Percentiles rank a stretch among this genome's conserved stretches.
phyloP scores from a whole-genome alignment of 2,888 invertebrate species.

The Stegophylla sp. region DNA sequence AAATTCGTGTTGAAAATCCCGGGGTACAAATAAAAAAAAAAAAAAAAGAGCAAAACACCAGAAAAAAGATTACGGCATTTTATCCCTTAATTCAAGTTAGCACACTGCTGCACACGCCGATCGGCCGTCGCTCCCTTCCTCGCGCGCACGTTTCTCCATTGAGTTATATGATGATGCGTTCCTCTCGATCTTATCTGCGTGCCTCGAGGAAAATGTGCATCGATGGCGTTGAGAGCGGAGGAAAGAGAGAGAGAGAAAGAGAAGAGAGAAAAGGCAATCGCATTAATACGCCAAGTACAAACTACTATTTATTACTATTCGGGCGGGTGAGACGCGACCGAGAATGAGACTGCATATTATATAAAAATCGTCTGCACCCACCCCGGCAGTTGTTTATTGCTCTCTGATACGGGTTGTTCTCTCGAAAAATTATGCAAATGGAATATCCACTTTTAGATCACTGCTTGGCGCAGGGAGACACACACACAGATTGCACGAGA shows the following conservation, averaged over 20 bases:
- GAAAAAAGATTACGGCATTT: conserved; percentile 50
- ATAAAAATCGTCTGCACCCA: conserved; percentile 56
- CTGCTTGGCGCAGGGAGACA: not conserved
- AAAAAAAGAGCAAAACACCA: conserved; percentile 11
- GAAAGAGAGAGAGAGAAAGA: not conserved
- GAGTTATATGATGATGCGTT: conserved; percentile 52
- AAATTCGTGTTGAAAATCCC: conserved; percentile 9
- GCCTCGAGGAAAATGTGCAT: conserved; percentile 30
- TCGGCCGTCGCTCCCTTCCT: conserved; percentile 13
- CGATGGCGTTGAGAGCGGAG: not conserved
- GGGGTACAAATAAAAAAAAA: not conserved
- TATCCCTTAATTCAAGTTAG: conserved; percentile 57
- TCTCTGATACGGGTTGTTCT: conserved; percentile 44
- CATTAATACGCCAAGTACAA: conserved; percentile 59
- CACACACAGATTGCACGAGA: not conserved
- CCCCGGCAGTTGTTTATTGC: conserved; percentile 50
- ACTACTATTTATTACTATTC: conserved; percentile 58
- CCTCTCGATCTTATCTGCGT: conserved; percentile 48
- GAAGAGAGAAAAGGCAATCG: conserved; percentile 47
- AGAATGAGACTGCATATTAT: conserved; percentile 51
- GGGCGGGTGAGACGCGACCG: conserved; percentile 48
- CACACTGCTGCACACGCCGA: not conserved
- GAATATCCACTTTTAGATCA: conserved; percentile 50
- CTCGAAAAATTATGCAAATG: conserved; percentile 57
- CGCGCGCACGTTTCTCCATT: not conserved